Evolutionary conservation across 2,888 invertebrate genomes (phyloP).

Genomic region (Oligia strigilis): DNA sequence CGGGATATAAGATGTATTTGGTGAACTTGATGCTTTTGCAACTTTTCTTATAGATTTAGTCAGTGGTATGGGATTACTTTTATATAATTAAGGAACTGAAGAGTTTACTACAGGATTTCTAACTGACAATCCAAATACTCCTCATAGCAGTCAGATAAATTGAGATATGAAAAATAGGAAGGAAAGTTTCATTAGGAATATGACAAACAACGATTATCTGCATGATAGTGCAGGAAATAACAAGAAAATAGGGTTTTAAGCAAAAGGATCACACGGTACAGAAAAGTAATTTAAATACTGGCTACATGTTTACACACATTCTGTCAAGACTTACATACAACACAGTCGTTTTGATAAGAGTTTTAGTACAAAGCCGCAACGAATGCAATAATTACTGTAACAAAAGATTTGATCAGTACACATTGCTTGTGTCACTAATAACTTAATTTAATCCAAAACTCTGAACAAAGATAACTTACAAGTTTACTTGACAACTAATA

Average conservation of each 20-base stretch:
- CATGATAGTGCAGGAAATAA: neutral
- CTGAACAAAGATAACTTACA: neutral
- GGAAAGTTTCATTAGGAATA: neutral
- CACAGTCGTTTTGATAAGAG: neutral
- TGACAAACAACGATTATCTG: neutral
- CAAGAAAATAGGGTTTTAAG: neutral
- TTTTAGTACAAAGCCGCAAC: neutral
- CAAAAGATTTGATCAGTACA: neutral
- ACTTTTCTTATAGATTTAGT: conserved; percentile 16
- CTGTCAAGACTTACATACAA: neutral
- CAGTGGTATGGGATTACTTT: neutral
- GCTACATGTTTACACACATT: neutral
- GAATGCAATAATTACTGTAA: neutral
- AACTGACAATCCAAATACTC: neutral
- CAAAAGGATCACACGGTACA: too few relatives aligned
- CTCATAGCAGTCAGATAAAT: neutral
- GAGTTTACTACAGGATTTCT: neutral
- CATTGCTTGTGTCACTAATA: neutral
- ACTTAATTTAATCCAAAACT: neutral
- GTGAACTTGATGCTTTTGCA: conserved; percentile 4
- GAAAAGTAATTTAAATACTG: neutral
- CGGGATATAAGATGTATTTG: conserved; percentile 33
- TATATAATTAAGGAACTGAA: neutral
- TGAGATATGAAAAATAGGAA: neutral
- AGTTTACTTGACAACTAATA: neutral